Base-by-base conservation (phyloP, 2,797 vertebrate genomes). In the Acestrorhynchus altus region DNA sequence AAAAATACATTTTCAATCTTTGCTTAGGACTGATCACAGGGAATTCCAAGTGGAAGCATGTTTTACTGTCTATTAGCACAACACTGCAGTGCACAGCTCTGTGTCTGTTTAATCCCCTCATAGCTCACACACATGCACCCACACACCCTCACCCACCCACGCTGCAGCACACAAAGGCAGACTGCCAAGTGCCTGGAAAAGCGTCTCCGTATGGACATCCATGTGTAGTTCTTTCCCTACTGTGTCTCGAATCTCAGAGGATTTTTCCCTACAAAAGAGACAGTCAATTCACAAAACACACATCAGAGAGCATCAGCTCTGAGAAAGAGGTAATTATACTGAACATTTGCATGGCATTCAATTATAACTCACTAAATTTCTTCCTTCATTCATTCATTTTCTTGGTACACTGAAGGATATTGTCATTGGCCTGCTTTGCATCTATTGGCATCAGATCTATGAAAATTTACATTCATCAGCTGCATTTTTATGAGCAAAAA, bases 101-200 rank as follows among this genome's bases (percentile, higher is more conserved):
- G 24, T 79, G 54, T 66, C 42, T 24, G 60, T 75, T 77, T 59
- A 47, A 76, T 76, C 56, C 18, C 5, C 24, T 26, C 65, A 57
- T 39, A 20, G 28, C n/a, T 18, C 16, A 59, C 61, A 57, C 63
- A 60, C 66, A 67, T 28, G 8, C 74, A 51, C 81, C 42, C 68
- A 79, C 75, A 39, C 78, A 68, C 59, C 73, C 72, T 75, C 79
- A 67, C 80, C 74, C 81, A 75, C 81, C 73, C 78, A 83, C 81
- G n/a, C 61, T 69, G 47, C 61, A 35, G 52, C n/a, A 47, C 63
- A 73, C 77, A 78, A 72, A 79, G 66, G 70, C 52, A 70, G 66
- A 71, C 60, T 79, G 78, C 76, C 76, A 80, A 80, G 77, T 79
- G 75, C 84, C 75, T 86, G 80, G 87, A 89, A 87, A 81, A 82